phyloP scores from a whole-genome alignment of 64 coral and sea anemone species.

The Actinia tenebrosa region DNA sequence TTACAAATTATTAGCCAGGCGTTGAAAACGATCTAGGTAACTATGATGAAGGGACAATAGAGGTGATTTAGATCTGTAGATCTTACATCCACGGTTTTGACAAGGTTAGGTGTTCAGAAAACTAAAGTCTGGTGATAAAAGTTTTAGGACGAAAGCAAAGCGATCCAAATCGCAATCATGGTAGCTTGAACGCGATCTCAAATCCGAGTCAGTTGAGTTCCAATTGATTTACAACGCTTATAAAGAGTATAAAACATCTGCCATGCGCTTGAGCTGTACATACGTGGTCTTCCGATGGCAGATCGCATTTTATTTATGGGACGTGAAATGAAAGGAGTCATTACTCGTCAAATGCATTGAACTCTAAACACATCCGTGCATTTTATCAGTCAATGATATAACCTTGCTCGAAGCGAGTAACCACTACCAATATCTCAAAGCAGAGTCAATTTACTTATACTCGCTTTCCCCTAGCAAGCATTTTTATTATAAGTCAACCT shows the following conservation, averaged over 20 bases:
- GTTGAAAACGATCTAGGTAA: neutral
- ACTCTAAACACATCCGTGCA: neutral
- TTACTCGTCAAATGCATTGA: neutral
- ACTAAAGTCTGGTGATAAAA: neutral
- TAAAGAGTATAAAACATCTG: constrained; percentile 15
- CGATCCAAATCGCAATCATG: neutral
- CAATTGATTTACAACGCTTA: neutral
- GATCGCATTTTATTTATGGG: neutral
- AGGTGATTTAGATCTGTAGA: neutral
- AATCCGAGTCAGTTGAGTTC: neutral
- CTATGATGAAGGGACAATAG: neutral
- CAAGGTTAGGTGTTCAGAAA: neutral
- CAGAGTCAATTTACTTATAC: neutral
- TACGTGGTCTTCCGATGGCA: constrained; percentile 1
- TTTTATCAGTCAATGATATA: neutral
- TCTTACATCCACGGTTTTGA: neutral
- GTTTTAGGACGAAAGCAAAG: neutral
- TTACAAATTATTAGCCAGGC: neutral
- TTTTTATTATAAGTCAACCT: neutral
- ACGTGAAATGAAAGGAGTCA: neutral
- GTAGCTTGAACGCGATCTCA: neutral
- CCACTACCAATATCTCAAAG: neutral
- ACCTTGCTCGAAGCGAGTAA: neutral
- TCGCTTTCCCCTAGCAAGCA: neutral
- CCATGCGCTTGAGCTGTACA: neutral